These are phyloP conservation scores for Brachionus paranguensis DNA, from an alignment of 1,140 invertebrate species.

Conservation along the genomic window DNA sequence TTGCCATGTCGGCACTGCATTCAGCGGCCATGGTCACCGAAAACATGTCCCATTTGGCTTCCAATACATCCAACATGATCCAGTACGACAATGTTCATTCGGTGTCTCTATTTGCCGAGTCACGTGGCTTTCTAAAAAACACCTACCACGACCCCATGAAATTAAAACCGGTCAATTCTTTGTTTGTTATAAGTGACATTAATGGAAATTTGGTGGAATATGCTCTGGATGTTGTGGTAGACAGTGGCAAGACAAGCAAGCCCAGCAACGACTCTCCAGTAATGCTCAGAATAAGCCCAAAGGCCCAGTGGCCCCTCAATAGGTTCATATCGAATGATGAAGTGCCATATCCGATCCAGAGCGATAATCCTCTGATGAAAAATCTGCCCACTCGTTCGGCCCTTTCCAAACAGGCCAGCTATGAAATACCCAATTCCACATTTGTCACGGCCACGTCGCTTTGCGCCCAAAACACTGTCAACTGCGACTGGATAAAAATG, in stretches of 20 bases:
- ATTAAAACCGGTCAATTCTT: slow-evolving; percentile 59
- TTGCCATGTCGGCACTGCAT: not conserved
- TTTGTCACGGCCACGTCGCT: not conserved
- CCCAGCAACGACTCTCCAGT: slow-evolving; percentile 82
- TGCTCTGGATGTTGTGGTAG: slow-evolving; percentile 67
- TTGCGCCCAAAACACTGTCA: not conserved
- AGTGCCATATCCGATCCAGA: not conserved
- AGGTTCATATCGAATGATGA: slow-evolving; percentile 45
- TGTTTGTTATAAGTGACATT: slow-evolving; percentile 77
- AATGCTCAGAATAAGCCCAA: slow-evolving; percentile 74
- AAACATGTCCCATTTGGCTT: not conserved
- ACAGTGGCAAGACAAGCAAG: slow-evolving; percentile 56
- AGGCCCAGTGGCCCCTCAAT: slow-evolving; percentile 74
- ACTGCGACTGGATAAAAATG: slow-evolving; percentile 32
- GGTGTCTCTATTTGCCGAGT: slow-evolving; percentile 4
- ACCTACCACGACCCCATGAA: not conserved
- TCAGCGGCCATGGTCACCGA: slow-evolving; percentile 11
- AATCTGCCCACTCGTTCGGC: slow-evolving; percentile 6
- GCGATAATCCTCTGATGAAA: not conserved
- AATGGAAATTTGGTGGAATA: slow-evolving; percentile 82
- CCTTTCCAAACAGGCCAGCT: slow-evolving; percentile 1
- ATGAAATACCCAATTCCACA: not conserved
- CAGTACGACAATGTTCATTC: slow-evolving; percentile 18
- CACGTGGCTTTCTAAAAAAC: not conserved
- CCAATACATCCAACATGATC: slow-evolving; percentile 22